These are phyloP conservation scores for Turritopsis dohrnii DNA, from an alignment of 30 jellyfish, hydroid and myxozoan species.

Conservation along the genomic window DNA sequence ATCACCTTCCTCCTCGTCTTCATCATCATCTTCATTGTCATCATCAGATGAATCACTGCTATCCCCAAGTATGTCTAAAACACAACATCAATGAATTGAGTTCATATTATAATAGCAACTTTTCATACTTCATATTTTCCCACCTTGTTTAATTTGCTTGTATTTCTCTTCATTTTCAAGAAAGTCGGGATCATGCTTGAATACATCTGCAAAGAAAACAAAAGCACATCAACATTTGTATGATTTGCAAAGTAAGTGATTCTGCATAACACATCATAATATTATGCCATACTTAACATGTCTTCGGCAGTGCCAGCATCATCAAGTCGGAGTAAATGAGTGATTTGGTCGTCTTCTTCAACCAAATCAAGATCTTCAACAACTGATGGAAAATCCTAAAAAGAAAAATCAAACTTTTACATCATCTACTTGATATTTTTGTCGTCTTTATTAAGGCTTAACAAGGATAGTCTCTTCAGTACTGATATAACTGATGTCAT, in stretches of 20 bases:
- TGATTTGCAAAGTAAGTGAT: too few relatives aligned
- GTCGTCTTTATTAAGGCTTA: too few relatives aligned
- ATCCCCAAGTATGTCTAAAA: slow-evolving; percentile 24
- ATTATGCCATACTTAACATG: slow-evolving; percentile 64
- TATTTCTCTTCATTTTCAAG: slow-evolving; percentile 89
- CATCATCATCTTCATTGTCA: slow-evolving; percentile 86
- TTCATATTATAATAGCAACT: too few relatives aligned
- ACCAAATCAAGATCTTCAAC: slow-evolving; percentile 75
- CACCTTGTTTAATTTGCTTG: slow-evolving; percentile 86
- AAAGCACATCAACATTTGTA: too few relatives aligned
- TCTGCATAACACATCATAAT: background rate
- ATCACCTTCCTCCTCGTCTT: slow-evolving; percentile 60
- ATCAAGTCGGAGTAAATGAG: slow-evolving; percentile 89
- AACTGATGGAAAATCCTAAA: slow-evolving; percentile 79
- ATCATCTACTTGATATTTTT: too few relatives aligned
- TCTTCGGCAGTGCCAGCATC: slow-evolving; percentile 92
- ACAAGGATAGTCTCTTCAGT: too few relatives aligned
- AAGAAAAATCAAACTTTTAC: background rate
- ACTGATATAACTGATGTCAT: too few relatives aligned
- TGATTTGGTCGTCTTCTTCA: slow-evolving; percentile 98
- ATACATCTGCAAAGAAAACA: slow-evolving; percentile 56
- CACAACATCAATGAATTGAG: too few relatives aligned
- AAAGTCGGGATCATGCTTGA: slow-evolving; percentile 88
- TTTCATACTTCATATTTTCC: too few relatives aligned
- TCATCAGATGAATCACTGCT: slow-evolving; percentile 40